Evolutionary conservation across 2,888 invertebrate genomes (phyloP).

Genomic region (Acrocyrtus sp.): DNA sequence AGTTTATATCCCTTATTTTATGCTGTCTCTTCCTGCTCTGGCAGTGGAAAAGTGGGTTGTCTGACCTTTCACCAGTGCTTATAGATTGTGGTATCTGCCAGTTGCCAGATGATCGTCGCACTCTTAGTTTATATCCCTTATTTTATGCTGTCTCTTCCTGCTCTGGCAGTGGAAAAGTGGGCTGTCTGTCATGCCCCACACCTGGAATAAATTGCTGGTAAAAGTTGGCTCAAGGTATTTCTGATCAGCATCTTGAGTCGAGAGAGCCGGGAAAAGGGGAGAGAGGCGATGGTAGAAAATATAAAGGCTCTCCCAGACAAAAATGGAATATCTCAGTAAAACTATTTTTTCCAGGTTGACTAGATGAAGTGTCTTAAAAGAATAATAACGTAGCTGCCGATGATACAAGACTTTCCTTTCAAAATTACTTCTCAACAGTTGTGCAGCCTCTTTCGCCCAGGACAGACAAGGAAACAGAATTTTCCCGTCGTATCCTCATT

Average conservation of each 20-base stretch:
- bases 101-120: slow-evolving; percentile 18
- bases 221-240: slow-evolving; percentile 29
- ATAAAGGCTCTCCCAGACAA: neutral
- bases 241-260: slow-evolving; percentile 24
- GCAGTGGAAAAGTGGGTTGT: no score
- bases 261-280: neutral
- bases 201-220: slow-evolving; percentile 29
- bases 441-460: neutral
- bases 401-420: slow-evolving; percentile 40
- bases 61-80: neutral
- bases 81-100: neutral
- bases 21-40: neutral
- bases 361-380: no score
- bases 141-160: slow-evolving; percentile 4
- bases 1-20: neutral
- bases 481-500: neutral
- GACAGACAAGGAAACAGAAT: neutral
- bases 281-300: neutral
- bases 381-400: slow-evolving; percentile 5
- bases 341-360: slow-evolving; percentile 4
- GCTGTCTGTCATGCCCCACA: no score
- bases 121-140: neutral
- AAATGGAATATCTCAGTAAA: neutral
- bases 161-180: no score
- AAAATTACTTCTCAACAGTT: no score